These are phyloP conservation scores for Meloidogyne chitwoodi DNA, from an alignment of 1,140 invertebrate genomes.

Conservation along the genomic window DNA sequence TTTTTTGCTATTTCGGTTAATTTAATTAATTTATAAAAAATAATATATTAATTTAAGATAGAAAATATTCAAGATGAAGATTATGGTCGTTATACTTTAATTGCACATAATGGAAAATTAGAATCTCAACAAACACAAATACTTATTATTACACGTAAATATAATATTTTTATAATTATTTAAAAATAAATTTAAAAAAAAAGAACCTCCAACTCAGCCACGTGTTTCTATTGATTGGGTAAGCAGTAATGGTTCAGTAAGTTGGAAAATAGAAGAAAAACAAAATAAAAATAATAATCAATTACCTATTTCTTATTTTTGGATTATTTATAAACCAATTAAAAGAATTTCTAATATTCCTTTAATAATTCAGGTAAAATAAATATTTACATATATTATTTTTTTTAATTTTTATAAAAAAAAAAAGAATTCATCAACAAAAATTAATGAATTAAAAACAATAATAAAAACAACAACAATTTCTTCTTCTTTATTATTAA, in stretches of 20 bases:
- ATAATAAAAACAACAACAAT: not conserved
- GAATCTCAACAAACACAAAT: conserved; percentile 19
- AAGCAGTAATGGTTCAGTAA: conserved; percentile 25
- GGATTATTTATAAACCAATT: conserved; percentile 19
- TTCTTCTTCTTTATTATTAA: not conserved
- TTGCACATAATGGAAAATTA: conserved; percentile 31
- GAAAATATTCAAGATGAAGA: conserved; percentile 29
- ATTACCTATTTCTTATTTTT: conserved; percentile 30
- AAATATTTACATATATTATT: too few relatives aligned
- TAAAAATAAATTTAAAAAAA: conserved; percentile 15
- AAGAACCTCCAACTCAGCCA: conserved; percentile 27
- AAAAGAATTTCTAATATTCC: not conserved
- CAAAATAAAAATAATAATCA: conserved; percentile 14
- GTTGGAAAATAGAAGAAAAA: conserved; percentile 21
- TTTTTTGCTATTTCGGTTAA: conserved; percentile 9
- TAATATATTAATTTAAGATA: conserved; percentile 18
- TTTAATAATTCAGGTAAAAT: too few relatives aligned
- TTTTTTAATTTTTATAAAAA: too few relatives aligned
- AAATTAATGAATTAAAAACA: not conserved
- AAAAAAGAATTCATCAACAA: too few relatives aligned
- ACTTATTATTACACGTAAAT: conserved; percentile 22
- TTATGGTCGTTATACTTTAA: conserved; percentile 32
- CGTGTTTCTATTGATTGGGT: conserved; percentile 13
- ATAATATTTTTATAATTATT: not conserved
- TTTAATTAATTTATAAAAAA: not conserved